Evolutionary conservation across 2,797 vertebrate genomes (phyloP).

Genomic region (Setipinna tenuifilis): DNA sequence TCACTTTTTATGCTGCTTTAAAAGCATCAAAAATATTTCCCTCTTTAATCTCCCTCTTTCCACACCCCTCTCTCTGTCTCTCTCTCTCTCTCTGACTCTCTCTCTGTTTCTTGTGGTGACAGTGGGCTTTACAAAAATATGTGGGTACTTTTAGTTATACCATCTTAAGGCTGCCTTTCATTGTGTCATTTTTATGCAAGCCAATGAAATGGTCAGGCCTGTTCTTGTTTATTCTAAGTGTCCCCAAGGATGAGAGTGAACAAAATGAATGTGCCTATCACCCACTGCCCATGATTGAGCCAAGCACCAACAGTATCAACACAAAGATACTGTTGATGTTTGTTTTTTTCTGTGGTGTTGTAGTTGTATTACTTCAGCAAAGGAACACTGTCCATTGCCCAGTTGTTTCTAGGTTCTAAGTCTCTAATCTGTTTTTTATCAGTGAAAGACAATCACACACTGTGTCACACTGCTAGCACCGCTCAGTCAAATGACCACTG

Average conservation of each 20-base stretch:
- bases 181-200: not conserved
- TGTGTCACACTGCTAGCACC: not conserved
- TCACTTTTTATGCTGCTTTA: too few species aligned
- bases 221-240: not conserved
- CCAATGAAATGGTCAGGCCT: not conserved
- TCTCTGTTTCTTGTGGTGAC: too few species aligned
- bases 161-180: too few species aligned
- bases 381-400: not conserved
- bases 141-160: too few species aligned
- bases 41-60: too few species aligned
- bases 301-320: not conserved
- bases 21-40: too few species aligned
- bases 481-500: not conserved
- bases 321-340: not conserved
- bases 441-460: not conserved
- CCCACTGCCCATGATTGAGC: not conserved
- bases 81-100: too few species aligned
- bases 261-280: not conserved
- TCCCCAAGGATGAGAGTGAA: not conserved
- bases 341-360: not conserved
- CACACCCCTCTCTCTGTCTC: too few species aligned
- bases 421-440: not conserved
- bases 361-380: not conserved
- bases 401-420: not conserved
- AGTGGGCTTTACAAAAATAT: too few species aligned